A percentile compares a stretch with the other conserved stretches of the same genome.
These are phyloP conservation scores for Hymenochirus boettgeri DNA, from an alignment of 2,113 vertebrate species.

Conservation along the genomic window DNA sequence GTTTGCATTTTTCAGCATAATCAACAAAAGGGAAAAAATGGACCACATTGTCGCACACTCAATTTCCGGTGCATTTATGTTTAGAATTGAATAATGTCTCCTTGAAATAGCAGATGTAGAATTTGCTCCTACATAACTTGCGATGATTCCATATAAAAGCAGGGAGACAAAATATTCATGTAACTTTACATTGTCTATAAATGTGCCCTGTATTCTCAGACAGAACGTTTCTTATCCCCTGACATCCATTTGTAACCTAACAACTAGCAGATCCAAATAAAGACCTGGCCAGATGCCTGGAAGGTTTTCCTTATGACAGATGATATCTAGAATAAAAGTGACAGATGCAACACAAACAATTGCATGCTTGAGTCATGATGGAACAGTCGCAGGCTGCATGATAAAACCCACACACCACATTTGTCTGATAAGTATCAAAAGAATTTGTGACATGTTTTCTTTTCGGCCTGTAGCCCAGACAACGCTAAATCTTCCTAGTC, in stretches of 20 bases:
- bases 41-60: too few species aligned
- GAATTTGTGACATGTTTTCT: background rate
- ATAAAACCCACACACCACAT: background rate
- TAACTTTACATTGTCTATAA: background rate
- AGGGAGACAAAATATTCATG: too few species aligned
- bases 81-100: too few species aligned
- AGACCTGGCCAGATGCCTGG: constrained; percentile 11
- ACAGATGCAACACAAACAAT: constrained; percentile 16
- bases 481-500: background rate
- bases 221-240: background rate
- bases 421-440: background rate
- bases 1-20: too few species aligned
- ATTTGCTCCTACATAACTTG: too few species aligned
- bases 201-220: background rate
- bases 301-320: background rate
- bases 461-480: background rate
- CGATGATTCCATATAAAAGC: too few species aligned
- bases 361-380: background rate
- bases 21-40: too few species aligned
- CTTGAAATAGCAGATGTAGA: too few species aligned
- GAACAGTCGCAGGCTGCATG: background rate
- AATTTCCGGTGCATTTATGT: too few species aligned
- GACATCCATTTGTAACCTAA: constrained; percentile 2
- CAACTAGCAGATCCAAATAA: constrained; percentile 1
- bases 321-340: constrained; percentile 17